A percentile compares a stretch with the other conserved stretches of the same genome.
These are phyloP conservation scores for Simalia tracyae DNA, from an alignment of 2,797 vertebrate species.

Conservation along the genomic window DNA sequence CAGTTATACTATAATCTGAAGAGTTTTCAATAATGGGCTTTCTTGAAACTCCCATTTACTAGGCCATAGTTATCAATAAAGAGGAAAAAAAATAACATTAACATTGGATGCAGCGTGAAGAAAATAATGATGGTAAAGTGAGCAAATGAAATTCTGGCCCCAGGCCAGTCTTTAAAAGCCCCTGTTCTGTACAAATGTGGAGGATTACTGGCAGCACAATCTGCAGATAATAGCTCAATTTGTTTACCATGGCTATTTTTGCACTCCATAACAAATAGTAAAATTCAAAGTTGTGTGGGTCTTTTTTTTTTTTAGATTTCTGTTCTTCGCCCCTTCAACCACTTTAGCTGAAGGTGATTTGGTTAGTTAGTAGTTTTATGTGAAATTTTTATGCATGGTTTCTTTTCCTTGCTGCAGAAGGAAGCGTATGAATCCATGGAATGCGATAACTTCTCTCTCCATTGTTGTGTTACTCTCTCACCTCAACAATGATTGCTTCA, in stretches of 20 bases:
- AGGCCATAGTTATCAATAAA: neutral
- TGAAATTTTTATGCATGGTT: neutral
- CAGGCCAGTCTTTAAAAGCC: neutral
- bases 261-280: neutral
- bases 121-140: neutral
- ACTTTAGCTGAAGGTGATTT: neutral
- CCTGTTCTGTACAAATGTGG: neutral
- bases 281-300: neutral
- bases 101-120: neutral
- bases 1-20: neutral
- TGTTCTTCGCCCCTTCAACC: neutral
- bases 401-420: neutral
- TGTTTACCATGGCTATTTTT: neutral
- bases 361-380: neutral
- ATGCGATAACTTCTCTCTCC: neutral
- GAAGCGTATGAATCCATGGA: neutral
- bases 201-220: neutral
- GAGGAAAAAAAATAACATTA: neutral
- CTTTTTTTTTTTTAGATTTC: neutral
- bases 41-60: neutral
- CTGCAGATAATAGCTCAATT: neutral
- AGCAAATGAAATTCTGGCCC: neutral
- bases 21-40: neutral
- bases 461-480: neutral
- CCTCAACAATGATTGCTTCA: neutral